Evolutionary conservation across 2,888 invertebrate species (phyloP).

Genomic region (Teleiodes luculella): DNA sequence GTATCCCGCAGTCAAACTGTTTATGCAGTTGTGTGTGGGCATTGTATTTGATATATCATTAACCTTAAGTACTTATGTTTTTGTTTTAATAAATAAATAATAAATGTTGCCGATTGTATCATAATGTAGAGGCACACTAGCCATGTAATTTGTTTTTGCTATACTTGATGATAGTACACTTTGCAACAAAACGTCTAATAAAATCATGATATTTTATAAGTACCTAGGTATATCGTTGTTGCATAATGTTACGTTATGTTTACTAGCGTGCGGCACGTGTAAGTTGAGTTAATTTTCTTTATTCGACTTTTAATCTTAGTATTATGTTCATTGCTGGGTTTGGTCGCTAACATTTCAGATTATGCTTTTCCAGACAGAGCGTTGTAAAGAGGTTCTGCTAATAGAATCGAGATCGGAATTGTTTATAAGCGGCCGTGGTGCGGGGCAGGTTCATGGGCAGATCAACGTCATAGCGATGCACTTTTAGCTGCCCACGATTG

Average conservation of each 20-base stretch:
- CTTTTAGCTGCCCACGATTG: constrained; percentile 33
- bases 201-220: constrained; percentile 11
- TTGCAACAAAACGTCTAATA: too few species aligned
- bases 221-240: constrained; percentile 37
- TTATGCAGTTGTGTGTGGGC: too few species aligned
- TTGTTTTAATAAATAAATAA: too few species aligned
- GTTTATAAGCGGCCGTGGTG: neutral
- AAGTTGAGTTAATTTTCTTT: constrained; percentile 24
- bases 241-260: constrained; percentile 53
- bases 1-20: too few species aligned
- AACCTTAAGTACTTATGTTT: too few species aligned
- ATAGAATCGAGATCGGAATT: neutral
- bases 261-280: constrained; percentile 52
- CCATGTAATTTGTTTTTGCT: too few species aligned
- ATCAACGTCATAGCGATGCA: constrained; percentile 39
- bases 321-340: constrained; percentile 28
- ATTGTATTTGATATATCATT: too few species aligned
- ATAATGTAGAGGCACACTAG: too few species aligned
- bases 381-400: neutral
- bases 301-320: constrained; percentile 11
- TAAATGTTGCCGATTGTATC: too few species aligned
- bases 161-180: too few species aligned
- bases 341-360: neutral
- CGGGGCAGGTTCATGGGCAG: constrained; percentile 42
- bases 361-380: neutral